A percentile compares a stretch with the other conserved stretches of the same genome.
Evolutionary conservation across 2,113 vertebrate species (phyloP).

Genomic region (Pterocles orientalis): DNA sequence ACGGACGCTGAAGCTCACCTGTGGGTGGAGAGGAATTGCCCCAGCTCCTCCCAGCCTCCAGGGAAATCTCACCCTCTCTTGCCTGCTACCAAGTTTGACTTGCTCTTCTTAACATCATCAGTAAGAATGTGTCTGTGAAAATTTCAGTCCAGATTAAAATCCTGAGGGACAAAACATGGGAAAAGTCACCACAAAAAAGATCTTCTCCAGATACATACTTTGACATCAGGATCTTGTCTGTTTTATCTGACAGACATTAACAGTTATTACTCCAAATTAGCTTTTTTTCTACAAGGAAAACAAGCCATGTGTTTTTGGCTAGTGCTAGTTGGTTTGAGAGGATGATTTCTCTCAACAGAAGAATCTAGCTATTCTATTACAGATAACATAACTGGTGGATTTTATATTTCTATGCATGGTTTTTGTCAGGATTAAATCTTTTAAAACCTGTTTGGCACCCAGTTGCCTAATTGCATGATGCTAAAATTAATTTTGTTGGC

Average conservation of each 20-base stretch:
- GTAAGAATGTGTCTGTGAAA: background rate
- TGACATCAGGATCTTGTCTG: background rate
- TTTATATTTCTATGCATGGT: background rate
- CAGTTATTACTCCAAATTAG: background rate
- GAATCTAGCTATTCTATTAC: background rate
- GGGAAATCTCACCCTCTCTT: background rate
- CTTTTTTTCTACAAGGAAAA: background rate
- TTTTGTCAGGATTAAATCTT: background rate
- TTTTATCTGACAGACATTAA: background rate
- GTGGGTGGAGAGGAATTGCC: background rate
- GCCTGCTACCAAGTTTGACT: background rate
- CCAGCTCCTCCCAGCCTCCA: background rate
- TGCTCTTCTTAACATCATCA: background rate
- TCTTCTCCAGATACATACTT: background rate
- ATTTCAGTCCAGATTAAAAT: background rate
- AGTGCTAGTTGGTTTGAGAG: background rate
- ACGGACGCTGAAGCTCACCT: background rate
- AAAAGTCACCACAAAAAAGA: background rate
- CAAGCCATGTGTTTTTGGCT: background rate
- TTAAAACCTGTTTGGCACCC: background rate
- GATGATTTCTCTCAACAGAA: background rate
- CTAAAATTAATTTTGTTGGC: background rate
- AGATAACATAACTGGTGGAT: background rate
- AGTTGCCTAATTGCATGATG: background rate
- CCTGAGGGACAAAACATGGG: background rate